Percentiles rank a stretch among this genome's conserved stretches.
Evolutionary conservation across 1,140 invertebrate species (phyloP).

Genomic region (Dinothrombium tinctorium): DNA sequence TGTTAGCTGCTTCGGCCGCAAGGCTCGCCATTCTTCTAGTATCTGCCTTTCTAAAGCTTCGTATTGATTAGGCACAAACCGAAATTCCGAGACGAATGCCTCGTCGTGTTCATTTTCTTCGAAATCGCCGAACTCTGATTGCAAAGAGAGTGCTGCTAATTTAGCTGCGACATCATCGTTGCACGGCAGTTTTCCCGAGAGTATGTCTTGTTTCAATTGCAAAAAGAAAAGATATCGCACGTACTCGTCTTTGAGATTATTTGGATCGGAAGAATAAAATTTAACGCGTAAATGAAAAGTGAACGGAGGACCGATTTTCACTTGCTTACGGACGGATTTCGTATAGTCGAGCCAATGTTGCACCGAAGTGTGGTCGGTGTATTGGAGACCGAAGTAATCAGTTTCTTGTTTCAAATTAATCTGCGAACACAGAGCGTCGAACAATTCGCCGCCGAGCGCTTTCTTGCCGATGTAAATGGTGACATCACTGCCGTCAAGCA

Average conservation of each 20-base stretch:
- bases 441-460: constrained; percentile 38
- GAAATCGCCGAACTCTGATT: constrained; percentile 95
- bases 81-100: constrained; percentile 89
- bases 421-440: constrained; percentile 12
- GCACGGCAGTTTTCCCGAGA: constrained; percentile 65
- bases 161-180: constrained; percentile 69
- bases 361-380: constrained; percentile 52
- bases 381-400: constrained; percentile 97
- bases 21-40: constrained; percentile 60
- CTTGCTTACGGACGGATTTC: constrained; percentile 92
- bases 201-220: constrained; percentile 81
- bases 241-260: constrained; percentile 70
- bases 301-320: constrained; percentile 70
- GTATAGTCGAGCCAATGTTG: constrained; percentile 92
- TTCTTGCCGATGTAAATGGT: constrained; percentile 73
- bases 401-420: constrained; percentile 47
- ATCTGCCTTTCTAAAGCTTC: constrained; percentile 67
- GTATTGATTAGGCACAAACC: constrained; percentile 76
- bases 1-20: constrained; percentile 30
- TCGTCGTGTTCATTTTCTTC: constrained; percentile 63
- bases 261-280: constrained; percentile 96
- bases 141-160: constrained; percentile 71
- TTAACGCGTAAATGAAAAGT: constrained; percentile 87
- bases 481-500: constrained; percentile 67
- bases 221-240: constrained; percentile 32